Evolutionary conservation across 2,888 invertebrate genomes (phyloP), one percentile per base, ranked within the genome.

Genomic region (Caenorhabditis sp.): DNA sequence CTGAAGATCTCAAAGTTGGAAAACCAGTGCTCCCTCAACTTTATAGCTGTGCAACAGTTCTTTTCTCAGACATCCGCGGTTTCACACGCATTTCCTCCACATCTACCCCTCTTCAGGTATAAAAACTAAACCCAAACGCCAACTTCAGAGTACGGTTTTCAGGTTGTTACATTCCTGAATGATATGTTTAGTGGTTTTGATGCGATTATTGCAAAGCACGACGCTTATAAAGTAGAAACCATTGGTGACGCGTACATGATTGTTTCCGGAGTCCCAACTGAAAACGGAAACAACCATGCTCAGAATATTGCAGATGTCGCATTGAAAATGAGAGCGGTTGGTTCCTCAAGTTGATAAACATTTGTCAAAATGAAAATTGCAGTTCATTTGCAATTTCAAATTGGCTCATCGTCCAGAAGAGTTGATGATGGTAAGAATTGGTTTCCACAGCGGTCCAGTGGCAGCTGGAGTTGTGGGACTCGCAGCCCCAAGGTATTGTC

Each of bases 191-290:
- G 88, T 51, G 90, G 91, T 3, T 91, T 91, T 69, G 91, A 91
- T 76, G 88, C 89, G 0, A 91, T 91, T 58, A 91, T 91, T 69
- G 86, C 91, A 20, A 91, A 89, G 65, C 91, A 91, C 58, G 91
- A 91, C 70, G 91, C 91, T 1, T 91, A 91, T 80, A 91, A 91
- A 83, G 90, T 88, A 3, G 88, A 88, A 67, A 88, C 88, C 11
- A 90, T 91, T 56, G 91, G 91, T 8, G 91, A 91, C 68, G 91
- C 91, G 6, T 91, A 91, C 82, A 90, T 91, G 91, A 90, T 91
- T 78, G 90, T 91, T 8, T 88, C 88, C 6, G 90, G 90, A 35
- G 89, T 91, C 13, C 91, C 91, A n/a, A 88, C 85, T 20, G 89
- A 90, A 61, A 91, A 91, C 72, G 91, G 90, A 35, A 91, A 91